Evolutionary conservation across 2,888 invertebrate genomes (phyloP).

Genomic region (Amphipoea oculea): DNA sequence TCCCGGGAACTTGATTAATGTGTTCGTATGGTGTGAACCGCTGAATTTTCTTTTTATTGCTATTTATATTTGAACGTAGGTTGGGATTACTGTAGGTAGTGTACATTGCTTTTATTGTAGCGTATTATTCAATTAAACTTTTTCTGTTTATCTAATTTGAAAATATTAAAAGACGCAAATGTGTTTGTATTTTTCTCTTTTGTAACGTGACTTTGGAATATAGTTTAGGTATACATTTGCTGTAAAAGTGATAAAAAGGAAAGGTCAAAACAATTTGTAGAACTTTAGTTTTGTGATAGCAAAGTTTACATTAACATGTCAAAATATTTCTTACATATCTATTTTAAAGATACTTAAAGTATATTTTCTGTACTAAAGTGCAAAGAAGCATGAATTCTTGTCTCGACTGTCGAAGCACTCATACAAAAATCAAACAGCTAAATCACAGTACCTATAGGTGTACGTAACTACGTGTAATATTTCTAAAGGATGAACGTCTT

Average conservation of each 20-base stretch:
- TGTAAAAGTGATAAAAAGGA: background rate
- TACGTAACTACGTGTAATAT: slow-evolving; percentile 67
- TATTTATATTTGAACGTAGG: slow-evolving; percentile 57
- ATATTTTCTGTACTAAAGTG: background rate
- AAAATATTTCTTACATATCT: background rate
- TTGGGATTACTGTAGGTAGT: slow-evolving; percentile 14
- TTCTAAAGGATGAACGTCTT: slow-evolving; percentile 71
- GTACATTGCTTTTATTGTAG: slow-evolving; percentile 42
- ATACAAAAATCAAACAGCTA: slow-evolving; percentile 37
- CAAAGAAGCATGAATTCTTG: background rate
- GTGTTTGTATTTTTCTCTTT: background rate
- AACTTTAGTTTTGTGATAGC: background rate
- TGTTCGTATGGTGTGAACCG: slow-evolving; percentile 67
- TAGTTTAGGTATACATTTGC: background rate
- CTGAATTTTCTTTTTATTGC: slow-evolving; percentile 65
- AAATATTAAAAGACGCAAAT: slow-evolving; percentile 7
- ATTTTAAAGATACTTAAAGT: background rate
- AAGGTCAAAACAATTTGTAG: slow-evolving; percentile 1
- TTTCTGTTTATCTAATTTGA: background rate
- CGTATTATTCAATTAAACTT: slow-evolving; percentile 33
- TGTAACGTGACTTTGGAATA: background rate
- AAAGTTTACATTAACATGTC: background rate
- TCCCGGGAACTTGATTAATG: slow-evolving; percentile 80
- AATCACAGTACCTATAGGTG: slow-evolving; percentile 51
- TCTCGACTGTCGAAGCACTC: slow-evolving; percentile 8